phyloP scores from a whole-genome alignment of 2,888 invertebrate species.

The Philaethria dido region DNA sequence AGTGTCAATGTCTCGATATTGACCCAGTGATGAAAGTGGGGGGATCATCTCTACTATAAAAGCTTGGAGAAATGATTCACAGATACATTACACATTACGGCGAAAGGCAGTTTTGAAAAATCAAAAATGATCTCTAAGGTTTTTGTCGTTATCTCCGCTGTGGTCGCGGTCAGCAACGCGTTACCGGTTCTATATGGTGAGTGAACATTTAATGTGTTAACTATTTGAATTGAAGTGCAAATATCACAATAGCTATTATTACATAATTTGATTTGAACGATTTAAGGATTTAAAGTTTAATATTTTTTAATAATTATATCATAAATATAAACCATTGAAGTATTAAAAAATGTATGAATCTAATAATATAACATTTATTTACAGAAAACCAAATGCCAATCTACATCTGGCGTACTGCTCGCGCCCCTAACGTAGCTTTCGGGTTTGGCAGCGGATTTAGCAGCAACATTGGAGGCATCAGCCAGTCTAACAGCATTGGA shows the following conservation, averaged over 20 bases:
- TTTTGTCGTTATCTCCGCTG: constrained; percentile 55
- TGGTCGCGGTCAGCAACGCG: constrained; percentile 59
- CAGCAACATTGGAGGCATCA: constrained; percentile 72
- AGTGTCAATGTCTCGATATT: constrained; percentile 69
- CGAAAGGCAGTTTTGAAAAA: constrained; percentile 55
- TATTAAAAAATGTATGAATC: neutral
- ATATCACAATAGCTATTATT: neutral
- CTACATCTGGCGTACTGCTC: constrained; percentile 46
- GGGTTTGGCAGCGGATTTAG: constrained; percentile 74
- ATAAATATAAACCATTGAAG: neutral
- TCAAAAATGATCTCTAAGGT: constrained; percentile 65
- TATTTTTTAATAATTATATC: too few relatives aligned
- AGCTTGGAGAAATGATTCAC: constrained; percentile 69
- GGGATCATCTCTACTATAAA: constrained; percentile 71
- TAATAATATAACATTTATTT: constrained; percentile 19
- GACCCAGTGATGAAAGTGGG: constrained; percentile 69
- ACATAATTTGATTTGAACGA: neutral
- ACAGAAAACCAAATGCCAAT: constrained; percentile 42
- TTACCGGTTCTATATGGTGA: constrained; percentile 65
- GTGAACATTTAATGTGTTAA: constrained; percentile 32
- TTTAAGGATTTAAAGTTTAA: too few relatives aligned
- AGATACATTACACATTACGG: constrained; percentile 61
- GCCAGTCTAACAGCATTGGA: constrained; percentile 68
- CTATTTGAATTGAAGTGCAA: neutral
- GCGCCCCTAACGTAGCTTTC: constrained; percentile 67